A percentile compares a stretch with the other conserved stretches of the same genome.
These are phyloP conservation scores for Argynnis bischoffii DNA, from an alignment of 2,888 invertebrate species.

Conservation along the genomic window DNA sequence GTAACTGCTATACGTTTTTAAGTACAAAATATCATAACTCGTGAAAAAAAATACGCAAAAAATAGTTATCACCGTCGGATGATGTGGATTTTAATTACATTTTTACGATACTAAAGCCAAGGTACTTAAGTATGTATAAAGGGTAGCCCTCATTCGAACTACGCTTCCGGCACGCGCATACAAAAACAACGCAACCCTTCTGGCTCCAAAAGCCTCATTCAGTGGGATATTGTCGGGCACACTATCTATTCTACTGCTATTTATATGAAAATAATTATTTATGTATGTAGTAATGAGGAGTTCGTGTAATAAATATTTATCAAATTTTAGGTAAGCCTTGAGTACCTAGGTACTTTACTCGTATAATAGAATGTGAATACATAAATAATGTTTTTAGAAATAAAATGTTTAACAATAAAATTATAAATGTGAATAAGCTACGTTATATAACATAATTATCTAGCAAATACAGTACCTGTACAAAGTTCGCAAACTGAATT, in stretches of 20 bases:
- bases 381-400: too few species aligned
- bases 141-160: slow-evolving; percentile 61
- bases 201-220: slow-evolving; percentile 56
- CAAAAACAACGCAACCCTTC: slow-evolving; percentile 67
- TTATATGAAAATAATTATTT: slow-evolving; percentile 42
- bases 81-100: slow-evolving; percentile 79
- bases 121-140: slow-evolving; percentile 71
- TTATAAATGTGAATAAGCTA: too few species aligned
- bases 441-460: too few species aligned
- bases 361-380: background rate
- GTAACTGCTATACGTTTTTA: background rate
- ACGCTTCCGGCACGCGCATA: slow-evolving; percentile 66
- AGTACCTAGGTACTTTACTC: background rate
- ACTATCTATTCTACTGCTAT: slow-evolving; percentile 43
- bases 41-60: slow-evolving; percentile 24
- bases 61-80: slow-evolving; percentile 46
- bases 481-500: slow-evolving; percentile 24
- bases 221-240: slow-evolving; percentile 44
- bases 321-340: background rate
- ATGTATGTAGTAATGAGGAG: slow-evolving; percentile 29
- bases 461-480: background rate
- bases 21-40: slow-evolving; percentile 13
- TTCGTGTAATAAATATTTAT: slow-evolving; percentile 31
- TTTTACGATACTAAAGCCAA: slow-evolving; percentile 74
- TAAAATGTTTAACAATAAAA: too few species aligned